A percentile compares a stretch with the other conserved stretches of the same genome.
phyloP scores from a whole-genome alignment of 2,888 invertebrate genomes.

The Macaria notata region DNA sequence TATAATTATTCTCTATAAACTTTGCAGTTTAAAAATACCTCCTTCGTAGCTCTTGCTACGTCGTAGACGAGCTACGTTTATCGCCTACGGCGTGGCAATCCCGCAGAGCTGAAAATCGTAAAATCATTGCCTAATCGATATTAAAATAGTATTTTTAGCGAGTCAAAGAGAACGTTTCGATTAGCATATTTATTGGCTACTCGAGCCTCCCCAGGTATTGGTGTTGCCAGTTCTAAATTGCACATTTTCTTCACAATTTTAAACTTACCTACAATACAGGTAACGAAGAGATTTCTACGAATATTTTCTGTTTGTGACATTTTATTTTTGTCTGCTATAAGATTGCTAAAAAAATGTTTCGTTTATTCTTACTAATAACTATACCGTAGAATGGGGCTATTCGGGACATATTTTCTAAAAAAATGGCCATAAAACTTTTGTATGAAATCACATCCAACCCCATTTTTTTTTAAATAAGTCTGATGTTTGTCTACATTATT shows the following conservation, averaged over 20 bases:
- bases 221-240: conserved; percentile 11
- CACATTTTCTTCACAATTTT: not conserved
- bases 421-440: conserved; percentile 9
- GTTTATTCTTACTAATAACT: not conserved
- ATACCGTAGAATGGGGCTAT: conserved; percentile 25
- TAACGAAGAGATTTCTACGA: not conserved
- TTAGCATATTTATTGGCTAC: conserved; percentile 68
- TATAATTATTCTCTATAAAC: too few relatives aligned
- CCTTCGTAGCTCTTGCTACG: too few relatives aligned
- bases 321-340: not conserved
- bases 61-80: conserved; percentile 15
- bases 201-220: conserved; percentile 41
- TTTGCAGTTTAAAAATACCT: too few relatives aligned
- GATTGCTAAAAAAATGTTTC: not conserved
- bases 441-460: conserved; percentile 9
- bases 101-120: conserved; percentile 11
- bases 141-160: conserved; percentile 37
- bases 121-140: conserved; percentile 25
- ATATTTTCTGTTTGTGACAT: not conserved
- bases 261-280: not conserved
- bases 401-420: conserved; percentile 27
- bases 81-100: conserved; percentile 12
- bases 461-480: not conserved
- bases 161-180: conserved; percentile 44
- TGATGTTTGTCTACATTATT: too few relatives aligned